Evolutionary conservation across 2,113 vertebrate genomes (phyloP), one percentile per base, ranked within the genome.

Genomic region (Alethe castanea): DNA sequence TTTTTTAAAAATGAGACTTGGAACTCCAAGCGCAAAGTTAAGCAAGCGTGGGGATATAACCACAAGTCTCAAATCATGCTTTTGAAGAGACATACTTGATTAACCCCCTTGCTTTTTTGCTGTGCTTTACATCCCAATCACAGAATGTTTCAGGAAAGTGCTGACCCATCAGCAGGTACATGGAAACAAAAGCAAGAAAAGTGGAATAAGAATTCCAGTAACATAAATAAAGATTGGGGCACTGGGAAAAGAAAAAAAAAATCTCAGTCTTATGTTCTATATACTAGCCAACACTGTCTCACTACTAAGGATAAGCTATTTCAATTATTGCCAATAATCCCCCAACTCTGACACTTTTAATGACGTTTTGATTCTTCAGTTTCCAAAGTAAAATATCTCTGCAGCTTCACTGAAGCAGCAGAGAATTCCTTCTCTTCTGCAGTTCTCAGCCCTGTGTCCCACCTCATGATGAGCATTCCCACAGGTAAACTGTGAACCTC

Each of bases 281-380:
- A 13, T 9, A 54, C 11, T 31, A 76, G 10, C 20, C 20, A 72
- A 59, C 4, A 36, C 16, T 31, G 15, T 22, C 38, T 42, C 47
- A 57, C 42, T 59, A 45, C 28, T 42, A 48, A 60, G 20, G 15
- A 71, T 35, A 61, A 81, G 12, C 19, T 36, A 17, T 48, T 64
- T 79, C 60, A 29, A 48, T 52, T 53, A 81, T 25, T 89, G 57
- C 15, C 2, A 81, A 14, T 45, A 86, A 79, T 18, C 16, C 6
- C 28, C 24, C 14, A 70, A 59, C 19, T 42, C 69, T 19, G 26
- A 54, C 16, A 78, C 23, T 66, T 84, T 5, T 33, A 79, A 72
- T 1, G 0, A 18, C 0, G 0, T n/a, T 89, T 79, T 35, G 40
- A 87, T 48, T 56, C 47, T 86, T 45, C 23, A 22, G 26, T 67